phyloP scores from a whole-genome alignment of 2,888 invertebrate genomes.

The Conchocele bisecta region DNA sequence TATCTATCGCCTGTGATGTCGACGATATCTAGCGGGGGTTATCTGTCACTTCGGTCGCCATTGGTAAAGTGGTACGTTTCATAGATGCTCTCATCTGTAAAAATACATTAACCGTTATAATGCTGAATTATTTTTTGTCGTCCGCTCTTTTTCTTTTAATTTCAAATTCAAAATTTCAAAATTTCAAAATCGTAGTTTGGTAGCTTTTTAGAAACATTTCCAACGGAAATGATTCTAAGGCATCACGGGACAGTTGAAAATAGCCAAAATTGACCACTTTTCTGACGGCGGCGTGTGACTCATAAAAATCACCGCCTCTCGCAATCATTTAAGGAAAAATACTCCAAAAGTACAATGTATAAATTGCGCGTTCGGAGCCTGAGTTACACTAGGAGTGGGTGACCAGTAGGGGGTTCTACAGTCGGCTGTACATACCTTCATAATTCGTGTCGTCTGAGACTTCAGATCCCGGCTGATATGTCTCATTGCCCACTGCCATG shows the following conservation, averaged over 20 bases:
- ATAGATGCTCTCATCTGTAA: slow-evolving; percentile 53
- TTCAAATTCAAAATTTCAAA: no score
- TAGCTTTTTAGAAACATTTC: no score
- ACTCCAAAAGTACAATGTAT: not conserved
- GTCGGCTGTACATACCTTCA: slow-evolving; percentile 21
- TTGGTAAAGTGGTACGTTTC: slow-evolving; percentile 21
- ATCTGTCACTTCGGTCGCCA: not conserved
- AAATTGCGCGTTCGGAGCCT: not conserved
- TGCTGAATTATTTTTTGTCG: no score
- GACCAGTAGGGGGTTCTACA: not conserved
- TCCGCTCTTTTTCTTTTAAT: no score
- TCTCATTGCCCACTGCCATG: slow-evolving; percentile 41
- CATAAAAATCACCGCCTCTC: no score
- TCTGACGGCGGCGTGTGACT: no score
- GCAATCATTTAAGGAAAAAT: not conserved
- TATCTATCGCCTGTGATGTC: no score
- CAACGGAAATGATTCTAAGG: no score
- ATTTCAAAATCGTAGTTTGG: no score
- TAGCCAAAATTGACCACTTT: no score
- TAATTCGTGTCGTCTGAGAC: slow-evolving; percentile 16
- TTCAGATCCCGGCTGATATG: slow-evolving; percentile 41
- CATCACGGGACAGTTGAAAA: no score
- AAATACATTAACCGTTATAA: slow-evolving; percentile 3
- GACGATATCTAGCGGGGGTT: no score
- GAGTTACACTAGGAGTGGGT: not conserved